Evolutionary conservation across 2,888 invertebrate genomes (phyloP).

Genomic region (Sisyra nigra): DNA sequence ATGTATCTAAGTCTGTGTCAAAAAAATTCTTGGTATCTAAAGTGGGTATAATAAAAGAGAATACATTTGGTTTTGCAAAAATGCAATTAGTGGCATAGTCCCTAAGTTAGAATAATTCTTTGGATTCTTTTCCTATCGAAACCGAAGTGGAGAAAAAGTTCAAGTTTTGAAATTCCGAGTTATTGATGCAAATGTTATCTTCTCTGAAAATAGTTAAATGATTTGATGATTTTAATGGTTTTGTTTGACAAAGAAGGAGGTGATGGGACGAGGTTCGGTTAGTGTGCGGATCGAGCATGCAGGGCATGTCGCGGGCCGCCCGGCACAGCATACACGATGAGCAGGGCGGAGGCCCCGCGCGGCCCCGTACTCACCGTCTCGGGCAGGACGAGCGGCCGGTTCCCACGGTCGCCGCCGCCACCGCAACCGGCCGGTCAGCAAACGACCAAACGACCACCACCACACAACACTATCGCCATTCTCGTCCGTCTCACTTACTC

Average conservation of each 20-base stretch:
- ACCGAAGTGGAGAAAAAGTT: too few relatives aligned
- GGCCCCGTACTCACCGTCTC: constrained; percentile 2
- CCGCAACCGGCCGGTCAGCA: constrained; percentile 4
- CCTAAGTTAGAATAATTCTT: too few relatives aligned
- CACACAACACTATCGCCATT: neutral
- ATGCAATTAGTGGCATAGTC: too few relatives aligned
- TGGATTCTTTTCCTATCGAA: too few relatives aligned
- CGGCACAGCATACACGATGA: constrained; percentile 7
- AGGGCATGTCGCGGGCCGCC: constrained; percentile 4
- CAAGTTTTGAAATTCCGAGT: too few relatives aligned
- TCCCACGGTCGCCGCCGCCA: constrained; percentile 6
- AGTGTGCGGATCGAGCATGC: constrained; percentile 3
- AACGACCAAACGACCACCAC: neutral
- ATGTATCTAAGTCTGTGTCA: too few relatives aligned
- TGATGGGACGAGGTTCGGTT: too few relatives aligned
- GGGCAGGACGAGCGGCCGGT: constrained; percentile 5
- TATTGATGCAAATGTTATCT: too few relatives aligned
- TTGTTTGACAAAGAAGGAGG: too few relatives aligned
- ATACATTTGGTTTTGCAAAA: too few relatives aligned
- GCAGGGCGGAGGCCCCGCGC: neutral
- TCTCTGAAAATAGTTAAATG: neutral
- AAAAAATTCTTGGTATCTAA: too few relatives aligned
- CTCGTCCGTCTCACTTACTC: neutral
- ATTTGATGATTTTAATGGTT: neutral
- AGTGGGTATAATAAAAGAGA: too few relatives aligned